These are phyloP conservation scores for Callyntrura guangdongensis DNA, from an alignment of 2,888 invertebrate species.

Conservation along the genomic window DNA sequence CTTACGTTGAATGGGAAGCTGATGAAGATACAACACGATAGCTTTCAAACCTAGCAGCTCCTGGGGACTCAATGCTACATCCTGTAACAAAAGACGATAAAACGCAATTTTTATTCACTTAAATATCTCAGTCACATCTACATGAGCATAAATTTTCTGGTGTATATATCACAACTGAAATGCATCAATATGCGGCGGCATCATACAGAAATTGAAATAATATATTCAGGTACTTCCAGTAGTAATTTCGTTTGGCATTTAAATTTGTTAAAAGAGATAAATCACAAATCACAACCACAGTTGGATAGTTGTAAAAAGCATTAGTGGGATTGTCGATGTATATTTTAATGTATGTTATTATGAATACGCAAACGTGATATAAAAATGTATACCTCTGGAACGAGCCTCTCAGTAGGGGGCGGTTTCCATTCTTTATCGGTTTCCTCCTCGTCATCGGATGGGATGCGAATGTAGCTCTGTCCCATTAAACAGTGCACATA, in stretches of 20 bases:
- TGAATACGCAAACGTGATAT: neutral
- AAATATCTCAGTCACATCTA: no score
- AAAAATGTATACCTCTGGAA: constrained; percentile 62
- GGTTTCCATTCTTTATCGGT: constrained; percentile 73
- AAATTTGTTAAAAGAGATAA: neutral
- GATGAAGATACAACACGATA: constrained; percentile 96
- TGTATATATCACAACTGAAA: no score
- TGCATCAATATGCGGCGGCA: no score
- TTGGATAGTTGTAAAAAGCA: neutral
- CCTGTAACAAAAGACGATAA: constrained; percentile 75
- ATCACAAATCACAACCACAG: neutral
- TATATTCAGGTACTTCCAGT: no score
- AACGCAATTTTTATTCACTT: no score
- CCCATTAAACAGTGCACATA: constrained; percentile 96
- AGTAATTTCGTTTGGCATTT: neutral
- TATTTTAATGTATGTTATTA: no score
- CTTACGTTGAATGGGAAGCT: constrained; percentile 95
- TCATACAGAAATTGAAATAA: no score
- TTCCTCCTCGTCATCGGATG: constrained; percentile 85
- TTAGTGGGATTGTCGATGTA: no score
- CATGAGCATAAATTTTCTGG: no score
- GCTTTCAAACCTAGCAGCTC: constrained; percentile 88
- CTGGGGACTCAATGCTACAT: constrained; percentile 86
- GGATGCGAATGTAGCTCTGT: constrained; percentile 90
- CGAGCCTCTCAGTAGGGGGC: constrained; percentile 70